These are phyloP conservation scores for Tuberolachnus salignus DNA, from an alignment of 2,888 invertebrate genomes.

Conservation along the genomic window DNA sequence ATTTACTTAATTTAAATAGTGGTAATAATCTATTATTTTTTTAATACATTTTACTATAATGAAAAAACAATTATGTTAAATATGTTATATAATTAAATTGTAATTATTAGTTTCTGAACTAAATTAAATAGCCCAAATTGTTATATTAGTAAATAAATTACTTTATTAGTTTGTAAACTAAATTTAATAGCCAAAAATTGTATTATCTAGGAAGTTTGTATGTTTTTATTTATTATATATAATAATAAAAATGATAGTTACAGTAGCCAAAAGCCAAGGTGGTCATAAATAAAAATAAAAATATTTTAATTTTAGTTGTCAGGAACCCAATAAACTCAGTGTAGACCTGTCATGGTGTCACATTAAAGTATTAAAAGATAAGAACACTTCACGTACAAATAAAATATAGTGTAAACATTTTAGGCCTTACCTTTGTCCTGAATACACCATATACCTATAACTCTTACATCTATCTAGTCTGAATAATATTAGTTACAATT, in stretches of 20 bases:
- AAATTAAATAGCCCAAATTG: too few species aligned
- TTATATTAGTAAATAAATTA: too few species aligned
- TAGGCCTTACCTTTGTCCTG: too few species aligned
- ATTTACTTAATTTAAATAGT: background rate
- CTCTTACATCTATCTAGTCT: too few species aligned
- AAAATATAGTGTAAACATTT: too few species aligned
- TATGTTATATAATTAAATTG: background rate
- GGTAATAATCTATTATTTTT: background rate
- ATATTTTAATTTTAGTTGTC: background rate
- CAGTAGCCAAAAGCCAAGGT: background rate
- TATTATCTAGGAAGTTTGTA: background rate
- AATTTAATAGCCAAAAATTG: slow-evolving; percentile 9
- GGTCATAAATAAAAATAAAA: background rate
- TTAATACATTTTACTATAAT: background rate
- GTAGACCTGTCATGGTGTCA: too few species aligned
- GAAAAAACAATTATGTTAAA: background rate
- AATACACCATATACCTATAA: too few species aligned
- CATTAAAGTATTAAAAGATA: background rate
- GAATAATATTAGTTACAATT: too few species aligned
- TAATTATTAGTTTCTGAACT: background rate
- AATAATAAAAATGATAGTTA: slow-evolving; percentile 16
- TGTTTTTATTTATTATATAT: slow-evolving; percentile 5
- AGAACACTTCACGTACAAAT: background rate
- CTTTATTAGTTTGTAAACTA: slow-evolving; percentile 10
- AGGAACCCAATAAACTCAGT: background rate